phyloP scores from a whole-genome alignment of 2,113 vertebrate species.

The Nothocercus nigrocapillus region DNA sequence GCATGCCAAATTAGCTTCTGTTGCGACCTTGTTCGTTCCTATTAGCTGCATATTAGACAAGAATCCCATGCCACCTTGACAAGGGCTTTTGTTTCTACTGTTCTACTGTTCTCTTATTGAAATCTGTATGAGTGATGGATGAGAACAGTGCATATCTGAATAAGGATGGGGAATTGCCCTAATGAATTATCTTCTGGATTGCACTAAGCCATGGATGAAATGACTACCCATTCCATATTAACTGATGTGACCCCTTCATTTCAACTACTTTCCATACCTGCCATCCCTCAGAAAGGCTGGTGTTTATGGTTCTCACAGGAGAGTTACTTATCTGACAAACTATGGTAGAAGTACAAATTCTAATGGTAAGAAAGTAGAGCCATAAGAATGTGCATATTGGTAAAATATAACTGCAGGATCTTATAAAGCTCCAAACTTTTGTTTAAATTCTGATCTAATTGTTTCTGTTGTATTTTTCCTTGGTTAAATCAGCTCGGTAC shows the following conservation, averaged over 20 bases:
- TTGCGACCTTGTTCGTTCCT: slow-evolving; percentile 19
- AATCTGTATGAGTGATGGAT: neutral
- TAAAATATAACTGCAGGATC: slow-evolving; percentile 1
- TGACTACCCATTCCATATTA: neutral
- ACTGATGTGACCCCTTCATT: neutral
- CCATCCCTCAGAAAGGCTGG: neutral
- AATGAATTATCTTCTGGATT: slow-evolving; percentile 35
- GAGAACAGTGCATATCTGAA: neutral
- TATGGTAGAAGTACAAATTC: neutral
- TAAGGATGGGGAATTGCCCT: slow-evolving; percentile 49
- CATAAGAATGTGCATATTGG: neutral
- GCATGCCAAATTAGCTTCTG: neutral
- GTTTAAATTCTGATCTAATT: neutral
- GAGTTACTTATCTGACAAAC: neutral
- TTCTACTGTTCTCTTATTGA: neutral
- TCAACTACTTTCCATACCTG: neutral
- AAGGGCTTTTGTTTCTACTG: slow-evolving; percentile 43
- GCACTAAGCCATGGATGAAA: neutral
- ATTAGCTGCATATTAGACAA: slow-evolving; percentile 37
- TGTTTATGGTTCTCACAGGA: neutral
- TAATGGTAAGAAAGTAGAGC: neutral
- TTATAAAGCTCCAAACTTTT: neutral
- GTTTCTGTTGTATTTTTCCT: neutral
- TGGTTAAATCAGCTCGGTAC: neutral
- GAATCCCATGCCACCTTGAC: slow-evolving; percentile 20